A percentile compares a stretch with the other conserved stretches of the same genome.
phyloP scores from a whole-genome alignment of 2,797 vertebrate genomes.

The Gallinago stenura region DNA sequence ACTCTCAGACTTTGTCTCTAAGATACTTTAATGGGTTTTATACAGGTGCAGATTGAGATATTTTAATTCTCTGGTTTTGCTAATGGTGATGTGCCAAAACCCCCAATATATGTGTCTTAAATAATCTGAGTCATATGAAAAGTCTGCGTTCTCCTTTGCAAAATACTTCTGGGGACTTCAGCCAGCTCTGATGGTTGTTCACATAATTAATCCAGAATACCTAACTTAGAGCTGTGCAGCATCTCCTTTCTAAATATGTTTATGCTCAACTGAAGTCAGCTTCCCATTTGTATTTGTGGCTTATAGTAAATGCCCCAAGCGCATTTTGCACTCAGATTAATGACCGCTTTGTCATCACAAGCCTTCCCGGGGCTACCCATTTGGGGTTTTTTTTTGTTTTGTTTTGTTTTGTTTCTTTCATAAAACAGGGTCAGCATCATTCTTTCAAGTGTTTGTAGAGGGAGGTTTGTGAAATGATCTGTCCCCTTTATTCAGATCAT shows the following conservation, averaged over 20 bases:
- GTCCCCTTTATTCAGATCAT: background rate
- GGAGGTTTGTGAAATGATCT: background rate
- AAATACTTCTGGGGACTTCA: background rate
- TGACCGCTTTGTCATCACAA: background rate
- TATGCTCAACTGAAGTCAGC: background rate
- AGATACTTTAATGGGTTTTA: background rate
- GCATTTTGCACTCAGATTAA: background rate
- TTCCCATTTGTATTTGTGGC: conserved; percentile 13
- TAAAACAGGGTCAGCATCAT: background rate
- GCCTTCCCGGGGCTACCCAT: background rate
- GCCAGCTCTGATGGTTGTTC: background rate
- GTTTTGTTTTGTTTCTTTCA: background rate
- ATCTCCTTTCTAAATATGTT: background rate
- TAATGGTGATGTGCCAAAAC: background rate
- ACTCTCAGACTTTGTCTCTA: background rate
- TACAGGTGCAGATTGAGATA: background rate
- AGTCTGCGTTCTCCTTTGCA: background rate
- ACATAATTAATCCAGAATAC: background rate
- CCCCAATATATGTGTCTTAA: fast-evolving
- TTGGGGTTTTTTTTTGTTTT: background rate
- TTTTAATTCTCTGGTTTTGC: background rate
- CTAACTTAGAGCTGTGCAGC: background rate
- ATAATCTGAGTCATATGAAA: background rate
- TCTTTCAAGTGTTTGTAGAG: background rate
- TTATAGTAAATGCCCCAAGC: background rate